Conservation (phyloP, 2,113 vertebrate species). For the Callipepla squamata region DNA sequence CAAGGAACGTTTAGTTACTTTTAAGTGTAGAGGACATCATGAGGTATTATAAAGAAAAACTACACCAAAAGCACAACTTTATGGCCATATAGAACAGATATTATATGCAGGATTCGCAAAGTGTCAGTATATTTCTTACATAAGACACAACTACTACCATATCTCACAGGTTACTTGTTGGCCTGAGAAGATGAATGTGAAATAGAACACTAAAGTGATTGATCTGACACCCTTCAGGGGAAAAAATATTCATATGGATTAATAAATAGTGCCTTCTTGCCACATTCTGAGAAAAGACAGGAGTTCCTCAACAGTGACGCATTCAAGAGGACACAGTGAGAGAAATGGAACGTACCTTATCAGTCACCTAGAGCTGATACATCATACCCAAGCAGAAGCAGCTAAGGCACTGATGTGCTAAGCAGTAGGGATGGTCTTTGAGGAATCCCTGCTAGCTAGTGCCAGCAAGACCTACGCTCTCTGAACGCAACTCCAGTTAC, state of each 20-base stretch:
- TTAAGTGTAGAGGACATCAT: neutral
- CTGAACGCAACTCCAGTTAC: neutral
- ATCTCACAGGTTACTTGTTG: neutral
- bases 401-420: neutral
- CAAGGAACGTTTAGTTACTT: neutral
- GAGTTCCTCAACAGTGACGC: neutral
- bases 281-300: neutral
- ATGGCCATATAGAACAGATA: conserved; percentile 25
- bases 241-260: neutral
- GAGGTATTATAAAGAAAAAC: neutral
- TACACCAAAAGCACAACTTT: conserved; percentile 24
- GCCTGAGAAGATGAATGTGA: neutral
- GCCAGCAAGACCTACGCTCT: neutral
- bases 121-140: neutral
- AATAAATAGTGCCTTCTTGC: neutral
- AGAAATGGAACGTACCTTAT: neutral
- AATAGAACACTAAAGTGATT: neutral
- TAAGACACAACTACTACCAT: neutral
- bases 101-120: neutral
- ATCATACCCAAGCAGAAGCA: fast-evolving
- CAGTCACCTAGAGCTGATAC: neutral
- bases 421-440: neutral
- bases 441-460: neutral
- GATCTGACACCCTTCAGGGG: neutral
- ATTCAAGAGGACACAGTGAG: neutral